A percentile compares a stretch with the other conserved stretches of the same genome.
Evolutionary conservation across 2,888 invertebrate species (phyloP).

Genomic region (Andrena trimmerana): DNA sequence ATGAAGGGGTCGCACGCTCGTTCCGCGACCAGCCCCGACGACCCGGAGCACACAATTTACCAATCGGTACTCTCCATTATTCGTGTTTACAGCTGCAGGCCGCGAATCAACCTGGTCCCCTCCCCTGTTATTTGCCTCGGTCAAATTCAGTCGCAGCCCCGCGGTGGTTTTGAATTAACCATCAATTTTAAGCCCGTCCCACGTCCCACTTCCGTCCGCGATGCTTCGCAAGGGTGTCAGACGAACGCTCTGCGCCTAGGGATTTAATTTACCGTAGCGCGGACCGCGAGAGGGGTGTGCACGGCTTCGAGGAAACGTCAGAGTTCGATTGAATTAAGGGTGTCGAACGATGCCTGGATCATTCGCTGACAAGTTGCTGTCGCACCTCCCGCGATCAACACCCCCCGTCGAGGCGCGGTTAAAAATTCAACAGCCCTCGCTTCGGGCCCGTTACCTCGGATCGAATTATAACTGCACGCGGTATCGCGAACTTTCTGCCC

Average conservation of each 20-base stretch:
- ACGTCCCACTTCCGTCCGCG: conserved; percentile 63
- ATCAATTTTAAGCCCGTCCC: conserved; percentile 78
- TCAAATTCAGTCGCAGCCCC: conserved; percentile 78
- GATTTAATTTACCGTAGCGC: conserved; percentile 55
- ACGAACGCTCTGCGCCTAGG: conserved; percentile 19
- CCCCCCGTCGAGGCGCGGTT: neutral
- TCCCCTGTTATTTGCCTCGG: conserved; percentile 78
- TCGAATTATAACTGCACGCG: neutral
- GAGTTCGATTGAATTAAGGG: neutral
- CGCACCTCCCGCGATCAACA: neutral
- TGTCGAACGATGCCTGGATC: neutral
- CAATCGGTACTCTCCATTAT: conserved; percentile 82
- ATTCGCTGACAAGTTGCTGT: neutral
- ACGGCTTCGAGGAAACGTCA: neutral
- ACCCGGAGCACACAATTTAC: conserved; percentile 79
- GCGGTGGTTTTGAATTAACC: conserved; percentile 80
- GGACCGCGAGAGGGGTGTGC: neutral
- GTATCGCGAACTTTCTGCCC: neutral
- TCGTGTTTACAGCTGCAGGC: conserved; percentile 81
- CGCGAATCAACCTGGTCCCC: conserved; percentile 78
- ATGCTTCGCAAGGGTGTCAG: conserved; percentile 48
- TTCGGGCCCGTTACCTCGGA: neutral
- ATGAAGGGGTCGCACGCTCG: conserved; percentile 12
- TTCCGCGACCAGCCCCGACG: conserved; percentile 57
- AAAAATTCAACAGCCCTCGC: neutral